phyloP scores from a whole-genome alignment of 2,888 invertebrate genomes.

The Nysson spinosus region DNA sequence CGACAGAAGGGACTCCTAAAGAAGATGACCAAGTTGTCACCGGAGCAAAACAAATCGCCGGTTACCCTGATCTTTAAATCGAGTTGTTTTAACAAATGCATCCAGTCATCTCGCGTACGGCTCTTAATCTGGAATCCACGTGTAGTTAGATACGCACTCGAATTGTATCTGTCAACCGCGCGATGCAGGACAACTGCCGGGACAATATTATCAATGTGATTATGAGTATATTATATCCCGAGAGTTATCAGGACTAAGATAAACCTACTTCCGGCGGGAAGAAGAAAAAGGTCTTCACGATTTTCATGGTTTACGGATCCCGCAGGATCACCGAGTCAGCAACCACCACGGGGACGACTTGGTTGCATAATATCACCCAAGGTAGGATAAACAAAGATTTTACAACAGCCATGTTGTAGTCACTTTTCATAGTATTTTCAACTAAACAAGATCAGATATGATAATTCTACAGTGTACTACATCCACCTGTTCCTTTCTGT shows the following conservation, averaged over 20 bases:
- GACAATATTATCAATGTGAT: constrained; percentile 15
- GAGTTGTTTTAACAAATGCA: too few relatives aligned
- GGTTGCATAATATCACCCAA: constrained; percentile 54
- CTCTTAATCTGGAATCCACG: too few relatives aligned
- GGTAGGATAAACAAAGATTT: constrained; percentile 31
- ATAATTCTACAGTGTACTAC: too few relatives aligned
- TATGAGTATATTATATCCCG: too few relatives aligned
- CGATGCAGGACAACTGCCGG: constrained; percentile 19
- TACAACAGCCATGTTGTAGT: not conserved
- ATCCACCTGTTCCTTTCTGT: too few relatives aligned
- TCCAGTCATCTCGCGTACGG: too few relatives aligned
- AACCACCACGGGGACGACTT: constrained; percentile 53
- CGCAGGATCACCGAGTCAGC: constrained; percentile 32
- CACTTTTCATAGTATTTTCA: too few relatives aligned
- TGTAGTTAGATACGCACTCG: not conserved
- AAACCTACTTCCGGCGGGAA: not conserved
- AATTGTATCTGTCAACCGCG: constrained; percentile 2
- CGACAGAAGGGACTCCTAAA: too few relatives aligned
- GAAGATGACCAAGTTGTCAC: too few relatives aligned
- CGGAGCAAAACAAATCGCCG: too few relatives aligned
- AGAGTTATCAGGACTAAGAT: not conserved
- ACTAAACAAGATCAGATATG: too few relatives aligned
- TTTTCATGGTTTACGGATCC: constrained; percentile 52
- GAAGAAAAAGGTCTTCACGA: not conserved
- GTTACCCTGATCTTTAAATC: too few relatives aligned